phyloP scores from a whole-genome alignment of 2,888 invertebrate species.

The Disparrhopalites patrizii region DNA sequence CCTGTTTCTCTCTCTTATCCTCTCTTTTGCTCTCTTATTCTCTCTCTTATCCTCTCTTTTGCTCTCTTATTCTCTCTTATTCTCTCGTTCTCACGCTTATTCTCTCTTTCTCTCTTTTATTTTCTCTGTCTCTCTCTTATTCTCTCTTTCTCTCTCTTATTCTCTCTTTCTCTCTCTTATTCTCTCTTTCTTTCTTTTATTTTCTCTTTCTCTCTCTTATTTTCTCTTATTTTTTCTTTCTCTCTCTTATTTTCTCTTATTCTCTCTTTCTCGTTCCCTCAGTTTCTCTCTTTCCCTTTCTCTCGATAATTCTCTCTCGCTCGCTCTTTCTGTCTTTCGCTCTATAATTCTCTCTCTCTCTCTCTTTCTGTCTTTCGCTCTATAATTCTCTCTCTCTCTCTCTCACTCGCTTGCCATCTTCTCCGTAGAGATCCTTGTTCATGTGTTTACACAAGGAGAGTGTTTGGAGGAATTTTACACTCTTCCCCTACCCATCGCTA shows the following conservation, averaged over 20 bases:
- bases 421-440: background rate
- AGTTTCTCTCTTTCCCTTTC: too few relatives aligned
- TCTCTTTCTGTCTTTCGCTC: background rate
- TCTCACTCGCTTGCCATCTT: background rate
- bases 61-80: background rate
- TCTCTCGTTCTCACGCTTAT: background rate
- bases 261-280: too few relatives aligned
- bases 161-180: background rate
- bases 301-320: too few relatives aligned
- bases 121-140: background rate
- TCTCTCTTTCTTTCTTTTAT: background rate
- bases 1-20: too few relatives aligned
- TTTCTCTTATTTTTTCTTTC: too few relatives aligned
- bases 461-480: too few relatives aligned
- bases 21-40: background rate
- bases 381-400: background rate
- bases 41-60: background rate
- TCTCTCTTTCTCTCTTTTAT: background rate
- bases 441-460: too few relatives aligned
- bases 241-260: too few relatives aligned
- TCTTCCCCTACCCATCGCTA: background rate
- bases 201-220: background rate
- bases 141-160: background rate
- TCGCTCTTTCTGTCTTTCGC: too few relatives aligned
- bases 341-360: too few relatives aligned